Evolutionary conservation across 2,797 vertebrate species (phyloP), one percentile per base, ranked within the genome.

Genomic region (Siniperca scherzeri): DNA sequence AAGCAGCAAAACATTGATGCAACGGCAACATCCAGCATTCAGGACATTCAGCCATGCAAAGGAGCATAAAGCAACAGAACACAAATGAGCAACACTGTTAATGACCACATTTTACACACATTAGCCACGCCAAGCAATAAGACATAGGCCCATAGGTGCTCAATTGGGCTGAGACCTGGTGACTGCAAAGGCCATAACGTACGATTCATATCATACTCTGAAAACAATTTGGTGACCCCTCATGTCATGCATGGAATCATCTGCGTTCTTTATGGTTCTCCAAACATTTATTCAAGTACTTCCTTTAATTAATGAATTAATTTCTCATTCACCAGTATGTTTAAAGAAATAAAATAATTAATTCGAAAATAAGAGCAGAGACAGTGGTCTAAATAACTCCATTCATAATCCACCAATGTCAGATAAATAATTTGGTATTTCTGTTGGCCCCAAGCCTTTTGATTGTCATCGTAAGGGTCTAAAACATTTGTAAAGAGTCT

Each of bases 1-100:
- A 21, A 42, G 44, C 44, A 61, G 55, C 53, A 60, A 66, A 61
- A 53, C 16, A 67, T 33, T 10, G 3, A 36, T 11, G 55, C 27
- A 72, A 25, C 36, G 1, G 12, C 50, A 76, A 27, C 74, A 64
- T 57, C 70, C 48, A 69, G 25, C 55, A 60, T 48, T 44, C 11
- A 55, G 17, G 25, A 66, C 7, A 19, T 59, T 46, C 13, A 27
- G 53, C 55, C n/a, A 16, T 33, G 53, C 19, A 38, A 10, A 53
- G 40, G 22, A 19, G 40, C 55, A 60, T 13, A 25, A 64, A 62
- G 21, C 67, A 52, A 25, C 70, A 36, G 2, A 70, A 22, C 66
- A 74, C 36, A 74, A 38, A 67, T 16, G 42, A 78, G 30, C 61
- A 50, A 42, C 33, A 16, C 13, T 27, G 21, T 8, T 27, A 74